A percentile compares a stretch with the other conserved stretches of the same genome.
These are phyloP conservation scores for Vipera ursinii DNA, from an alignment of 2,797 vertebrate genomes.

Conservation along the genomic window DNA sequence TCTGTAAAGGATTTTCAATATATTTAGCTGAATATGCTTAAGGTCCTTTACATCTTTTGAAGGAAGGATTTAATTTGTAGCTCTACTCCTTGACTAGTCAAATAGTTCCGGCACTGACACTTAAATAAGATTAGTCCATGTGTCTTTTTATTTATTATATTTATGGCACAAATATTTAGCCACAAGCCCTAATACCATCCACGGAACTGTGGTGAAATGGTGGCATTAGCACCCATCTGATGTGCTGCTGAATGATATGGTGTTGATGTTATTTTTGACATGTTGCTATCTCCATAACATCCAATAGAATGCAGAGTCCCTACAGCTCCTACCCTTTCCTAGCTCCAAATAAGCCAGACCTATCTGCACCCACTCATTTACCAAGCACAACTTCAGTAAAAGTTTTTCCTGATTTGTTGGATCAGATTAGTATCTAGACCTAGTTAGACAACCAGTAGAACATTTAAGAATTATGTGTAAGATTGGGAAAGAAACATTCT, in stretches of 20 bases:
- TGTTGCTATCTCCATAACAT: background rate
- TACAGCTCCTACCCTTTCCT: background rate
- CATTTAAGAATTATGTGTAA: background rate
- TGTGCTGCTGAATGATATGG: background rate
- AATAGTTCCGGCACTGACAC: background rate
- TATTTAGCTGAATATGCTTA: background rate
- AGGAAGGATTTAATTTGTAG: background rate
- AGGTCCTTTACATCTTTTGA: background rate
- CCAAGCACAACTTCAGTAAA: background rate
- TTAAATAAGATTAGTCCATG: background rate
- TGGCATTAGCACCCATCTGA: background rate
- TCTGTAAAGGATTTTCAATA: background rate
- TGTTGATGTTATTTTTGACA: background rate
- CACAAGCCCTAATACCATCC: background rate
- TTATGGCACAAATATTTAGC: background rate
- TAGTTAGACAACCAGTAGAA: background rate
- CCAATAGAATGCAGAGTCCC: background rate
- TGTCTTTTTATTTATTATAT: background rate
- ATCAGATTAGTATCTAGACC: background rate
- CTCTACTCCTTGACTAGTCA: background rate
- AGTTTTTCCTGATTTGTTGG: background rate
- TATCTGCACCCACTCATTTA: background rate
- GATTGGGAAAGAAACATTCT: background rate
- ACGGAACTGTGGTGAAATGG: background rate
- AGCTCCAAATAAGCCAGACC: background rate